Evolutionary conservation across 2,797 vertebrate genomes (phyloP).

Genomic region (Bryconaethiops microstoma): DNA sequence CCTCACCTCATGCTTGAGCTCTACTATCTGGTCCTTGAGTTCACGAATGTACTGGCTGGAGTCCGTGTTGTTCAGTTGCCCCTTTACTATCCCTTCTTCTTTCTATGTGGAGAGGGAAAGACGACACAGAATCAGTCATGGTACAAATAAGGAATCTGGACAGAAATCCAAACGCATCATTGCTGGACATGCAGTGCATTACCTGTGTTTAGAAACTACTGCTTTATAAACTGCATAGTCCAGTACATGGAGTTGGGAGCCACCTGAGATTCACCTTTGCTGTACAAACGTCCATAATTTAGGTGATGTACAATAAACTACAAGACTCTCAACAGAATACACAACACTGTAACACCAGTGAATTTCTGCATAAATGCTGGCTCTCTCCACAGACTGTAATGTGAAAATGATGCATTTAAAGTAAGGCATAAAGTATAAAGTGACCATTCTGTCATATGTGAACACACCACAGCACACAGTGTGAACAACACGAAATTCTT

Average conservation of each 20-base stretch:
- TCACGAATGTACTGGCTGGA: conserved; percentile 94
- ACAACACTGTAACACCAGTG: neutral
- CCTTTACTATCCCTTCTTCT: conserved; percentile 97
- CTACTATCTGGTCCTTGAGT: conserved; percentile 94
- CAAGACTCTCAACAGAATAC: neutral
- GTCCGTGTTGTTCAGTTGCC: conserved; percentile 94
- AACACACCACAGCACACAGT: too few species aligned
- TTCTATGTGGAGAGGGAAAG: conserved; percentile 78
- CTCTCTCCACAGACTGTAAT: neutral
- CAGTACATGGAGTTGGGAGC: neutral
- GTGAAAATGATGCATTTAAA: neutral
- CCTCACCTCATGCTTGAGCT: conserved; percentile 94
- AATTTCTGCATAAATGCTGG: neutral
- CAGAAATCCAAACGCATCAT: neutral
- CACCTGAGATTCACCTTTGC: neutral
- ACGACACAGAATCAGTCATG: neutral
- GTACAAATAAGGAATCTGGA: neutral
- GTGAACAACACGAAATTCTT: too few species aligned
- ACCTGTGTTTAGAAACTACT: neutral
- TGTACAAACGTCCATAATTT: neutral
- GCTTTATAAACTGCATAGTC: neutral
- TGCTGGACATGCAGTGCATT: neutral
- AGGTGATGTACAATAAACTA: neutral
- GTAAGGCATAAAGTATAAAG: too few species aligned
- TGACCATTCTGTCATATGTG: too few species aligned